Conservation (phyloP, 2,888 invertebrate genomes). For the Eledona agricola region DNA sequence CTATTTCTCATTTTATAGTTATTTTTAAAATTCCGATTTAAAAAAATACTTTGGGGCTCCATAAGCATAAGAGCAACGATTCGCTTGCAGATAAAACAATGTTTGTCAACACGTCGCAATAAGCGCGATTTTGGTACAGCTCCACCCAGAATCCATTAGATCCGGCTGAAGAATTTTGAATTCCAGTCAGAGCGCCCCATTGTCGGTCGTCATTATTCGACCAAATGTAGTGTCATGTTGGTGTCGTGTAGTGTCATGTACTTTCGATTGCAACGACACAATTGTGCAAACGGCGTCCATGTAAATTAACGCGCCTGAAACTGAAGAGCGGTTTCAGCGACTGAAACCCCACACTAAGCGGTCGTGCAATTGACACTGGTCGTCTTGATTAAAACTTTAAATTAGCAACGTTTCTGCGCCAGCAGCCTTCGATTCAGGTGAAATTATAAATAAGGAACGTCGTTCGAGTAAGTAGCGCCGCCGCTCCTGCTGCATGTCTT, state of each 20-base stretch:
- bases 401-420: slow-evolving; percentile 8
- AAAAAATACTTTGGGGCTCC: too few species aligned
- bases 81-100: too few species aligned
- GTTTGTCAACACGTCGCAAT: too few species aligned
- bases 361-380: slow-evolving; percentile 17
- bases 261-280: slow-evolving; percentile 19
- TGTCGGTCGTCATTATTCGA: slow-evolving; percentile 11
- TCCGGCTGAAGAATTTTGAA: too few species aligned
- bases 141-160: too few species aligned
- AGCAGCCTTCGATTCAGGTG: slow-evolving; percentile 14
- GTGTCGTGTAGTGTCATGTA: slow-evolving; percentile 26
- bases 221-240: slow-evolving; percentile 12
- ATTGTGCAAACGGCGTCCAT: slow-evolving; percentile 18
- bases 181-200: too few species aligned
- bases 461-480: slow-evolving; percentile 23
- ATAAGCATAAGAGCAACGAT: too few species aligned
- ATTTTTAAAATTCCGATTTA: too few species aligned
- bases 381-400: slow-evolving; percentile 29
- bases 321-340: slow-evolving; percentile 14
- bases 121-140: too few species aligned
- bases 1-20: too few species aligned
- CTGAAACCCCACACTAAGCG: slow-evolving; percentile 4
- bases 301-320: slow-evolving; percentile 28
- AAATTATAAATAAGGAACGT: slow-evolving; percentile 28
- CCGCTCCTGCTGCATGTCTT: slow-evolving; percentile 36